A percentile compares a stretch with the other conserved stretches of the same genome.
These are phyloP conservation scores for Oncorhynchus gorbuscha DNA, from an alignment of 2,113 vertebrate genomes.

Conservation along the genomic window DNA sequence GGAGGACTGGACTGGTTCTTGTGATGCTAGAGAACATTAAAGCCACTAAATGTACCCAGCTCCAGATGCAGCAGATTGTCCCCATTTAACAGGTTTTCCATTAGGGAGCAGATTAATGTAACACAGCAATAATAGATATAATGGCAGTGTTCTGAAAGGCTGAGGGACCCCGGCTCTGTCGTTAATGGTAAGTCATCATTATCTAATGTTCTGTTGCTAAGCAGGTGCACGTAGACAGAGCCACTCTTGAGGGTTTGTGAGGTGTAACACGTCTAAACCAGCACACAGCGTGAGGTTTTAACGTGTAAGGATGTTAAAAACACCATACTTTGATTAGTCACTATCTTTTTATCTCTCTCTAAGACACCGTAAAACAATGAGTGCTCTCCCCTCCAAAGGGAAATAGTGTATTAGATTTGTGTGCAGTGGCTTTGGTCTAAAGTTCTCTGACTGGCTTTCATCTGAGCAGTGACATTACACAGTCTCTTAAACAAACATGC, in stretches of 20 bases:
- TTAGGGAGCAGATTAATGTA: constrained; percentile 49
- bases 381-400: not conserved
- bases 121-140: constrained; percentile 33
- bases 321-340: no score
- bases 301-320: no score
- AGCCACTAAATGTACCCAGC: constrained; percentile 50
- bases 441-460: constrained; percentile 48
- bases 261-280: not conserved
- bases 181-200: constrained; percentile 26
- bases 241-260: not conserved
- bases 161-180: constrained; percentile 44
- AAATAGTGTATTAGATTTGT: constrained; percentile 58
- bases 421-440: constrained; percentile 61
- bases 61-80: constrained; percentile 58
- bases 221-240: not conserved
- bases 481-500: not conserved
- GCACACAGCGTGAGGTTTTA: not conserved
- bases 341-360: constrained; percentile 22
- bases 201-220: constrained; percentile 17
- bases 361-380: no score
- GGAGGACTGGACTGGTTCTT: constrained; percentile 38
- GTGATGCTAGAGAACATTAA: constrained; percentile 44
- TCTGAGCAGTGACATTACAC: no score
- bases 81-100: constrained; percentile 43
- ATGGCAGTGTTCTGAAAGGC: constrained; percentile 2